A percentile compares a stretch with the other conserved stretches of the same genome.
These are phyloP conservation scores for Cheirogaleus major DNA, from an alignment of 2,797 vertebrate species.

Conservation along the genomic window DNA sequence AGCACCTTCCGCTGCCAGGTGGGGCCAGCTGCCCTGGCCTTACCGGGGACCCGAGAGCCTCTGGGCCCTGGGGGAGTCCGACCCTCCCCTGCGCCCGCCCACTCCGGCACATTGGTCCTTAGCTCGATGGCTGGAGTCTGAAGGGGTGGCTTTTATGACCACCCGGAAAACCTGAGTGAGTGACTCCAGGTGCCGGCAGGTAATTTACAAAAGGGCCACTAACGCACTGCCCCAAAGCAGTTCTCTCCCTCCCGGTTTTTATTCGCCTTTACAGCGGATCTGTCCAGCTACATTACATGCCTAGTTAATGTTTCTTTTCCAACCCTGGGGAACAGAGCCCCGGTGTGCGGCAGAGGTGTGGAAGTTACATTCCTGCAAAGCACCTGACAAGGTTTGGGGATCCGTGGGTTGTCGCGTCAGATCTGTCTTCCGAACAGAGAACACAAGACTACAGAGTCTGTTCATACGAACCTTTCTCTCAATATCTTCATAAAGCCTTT, in stretches of 20 bases:
- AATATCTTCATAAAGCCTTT: slow-evolving; percentile 36
- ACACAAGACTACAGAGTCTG: neutral
- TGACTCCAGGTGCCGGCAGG: neutral
- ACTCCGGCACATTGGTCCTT: neutral
- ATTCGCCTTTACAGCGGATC: neutral
- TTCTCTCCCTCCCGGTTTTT: neutral
- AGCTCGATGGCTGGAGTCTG: neutral
- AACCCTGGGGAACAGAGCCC: neutral
- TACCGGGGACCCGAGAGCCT: neutral
- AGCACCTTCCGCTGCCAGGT: fast-evolving
- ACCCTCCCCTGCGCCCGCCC: too few species aligned
- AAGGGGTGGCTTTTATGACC: neutral
- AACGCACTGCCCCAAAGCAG: fast-evolving
- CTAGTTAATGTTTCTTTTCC: neutral
- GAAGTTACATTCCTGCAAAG: neutral
- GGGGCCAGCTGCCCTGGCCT: neutral
- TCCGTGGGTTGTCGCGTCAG: neutral
- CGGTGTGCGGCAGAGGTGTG: fast-evolving
- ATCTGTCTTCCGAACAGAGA: neutral
- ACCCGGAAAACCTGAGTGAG: neutral
- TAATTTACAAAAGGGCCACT: neutral
- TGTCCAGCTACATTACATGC: neutral
- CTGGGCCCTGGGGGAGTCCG: fast-evolving
- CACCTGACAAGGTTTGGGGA: neutral
- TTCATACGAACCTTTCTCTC: slow-evolving; percentile 70